A percentile compares a stretch with the other conserved stretches of the same genome.
phyloP scores from a whole-genome alignment of 2,888 invertebrate genomes.

The Mythimna vitellina region DNA sequence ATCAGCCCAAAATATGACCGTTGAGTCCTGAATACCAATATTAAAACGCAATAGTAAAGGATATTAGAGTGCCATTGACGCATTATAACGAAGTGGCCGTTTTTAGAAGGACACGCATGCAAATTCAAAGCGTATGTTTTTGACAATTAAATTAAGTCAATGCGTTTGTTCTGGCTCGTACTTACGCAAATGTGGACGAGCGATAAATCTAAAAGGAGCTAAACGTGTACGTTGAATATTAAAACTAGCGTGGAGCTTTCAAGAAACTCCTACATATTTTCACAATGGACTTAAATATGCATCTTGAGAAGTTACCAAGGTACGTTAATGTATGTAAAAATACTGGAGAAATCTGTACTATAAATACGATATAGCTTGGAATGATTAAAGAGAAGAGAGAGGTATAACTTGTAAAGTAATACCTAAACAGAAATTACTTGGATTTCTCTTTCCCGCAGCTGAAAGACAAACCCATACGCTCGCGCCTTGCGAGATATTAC shows the following conservation, averaged over 20 bases:
- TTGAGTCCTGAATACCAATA: constrained; percentile 58
- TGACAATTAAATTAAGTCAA: constrained; percentile 57
- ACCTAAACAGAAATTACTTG: constrained; percentile 24
- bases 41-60: constrained; percentile 47
- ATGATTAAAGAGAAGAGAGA: background rate
- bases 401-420: constrained; percentile 4
- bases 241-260: background rate
- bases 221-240: constrained; percentile 29
- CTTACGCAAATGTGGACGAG: constrained; percentile 30
- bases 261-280: constrained; percentile 10
- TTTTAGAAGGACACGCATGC: constrained; percentile 28
- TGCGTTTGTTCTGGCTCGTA: constrained; percentile 32
- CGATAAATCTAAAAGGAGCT: constrained; percentile 39
- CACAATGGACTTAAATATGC: background rate
- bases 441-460: constrained; percentile 28
- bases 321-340: background rate
- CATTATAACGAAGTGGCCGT: constrained; percentile 43
- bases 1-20: constrained; percentile 53
- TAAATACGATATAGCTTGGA: background rate
- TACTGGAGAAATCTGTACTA: background rate
- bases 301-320: constrained; percentile 1
- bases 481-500: constrained; percentile 16
- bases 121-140: constrained; percentile 28
- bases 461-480: constrained; percentile 6
- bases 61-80: constrained; percentile 23